phyloP scores from a whole-genome alignment of 1,140 invertebrate species.

The Hyposmocoma kahamanoa region DNA sequence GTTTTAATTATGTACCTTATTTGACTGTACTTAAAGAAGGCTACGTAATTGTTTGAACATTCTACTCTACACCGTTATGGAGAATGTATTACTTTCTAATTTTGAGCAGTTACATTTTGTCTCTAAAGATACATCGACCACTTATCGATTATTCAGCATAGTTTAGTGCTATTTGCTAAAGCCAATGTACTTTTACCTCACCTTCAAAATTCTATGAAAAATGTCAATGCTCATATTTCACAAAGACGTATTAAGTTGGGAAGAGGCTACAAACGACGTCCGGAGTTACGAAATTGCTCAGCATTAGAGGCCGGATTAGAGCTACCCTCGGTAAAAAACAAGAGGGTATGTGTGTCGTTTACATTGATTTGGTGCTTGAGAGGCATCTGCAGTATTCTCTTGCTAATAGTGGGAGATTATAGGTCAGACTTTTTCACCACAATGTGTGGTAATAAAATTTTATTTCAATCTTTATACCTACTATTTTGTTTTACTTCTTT shows the following conservation, averaged over 20 bases:
- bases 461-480: background rate
- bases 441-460: background rate
- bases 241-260: slow-evolving; percentile 26
- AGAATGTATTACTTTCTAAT: no score
- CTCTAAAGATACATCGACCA: no score
- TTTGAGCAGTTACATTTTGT: no score
- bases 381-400: slow-evolving; percentile 13
- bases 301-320: slow-evolving; percentile 60
- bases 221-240: no score
- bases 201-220: no score
- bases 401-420: slow-evolving; percentile 1
- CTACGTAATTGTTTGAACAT: no score
- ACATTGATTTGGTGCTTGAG: slow-evolving; percentile 37
- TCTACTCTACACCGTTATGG: no score
- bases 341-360: slow-evolving; percentile 35
- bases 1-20: background rate
- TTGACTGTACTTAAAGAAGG: background rate
- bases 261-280: slow-evolving; percentile 26
- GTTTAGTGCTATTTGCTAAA: no score
- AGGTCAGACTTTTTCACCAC: background rate
- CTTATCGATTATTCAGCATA: no score
- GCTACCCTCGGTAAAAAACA: slow-evolving; percentile 65
- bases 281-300: slow-evolving; percentile 56
- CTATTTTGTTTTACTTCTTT: no score
- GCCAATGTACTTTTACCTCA: no score